These are phyloP conservation scores for Phalacrocorax carbo DNA, from an alignment of 2,113 vertebrate genomes.

Conservation along the genomic window DNA sequence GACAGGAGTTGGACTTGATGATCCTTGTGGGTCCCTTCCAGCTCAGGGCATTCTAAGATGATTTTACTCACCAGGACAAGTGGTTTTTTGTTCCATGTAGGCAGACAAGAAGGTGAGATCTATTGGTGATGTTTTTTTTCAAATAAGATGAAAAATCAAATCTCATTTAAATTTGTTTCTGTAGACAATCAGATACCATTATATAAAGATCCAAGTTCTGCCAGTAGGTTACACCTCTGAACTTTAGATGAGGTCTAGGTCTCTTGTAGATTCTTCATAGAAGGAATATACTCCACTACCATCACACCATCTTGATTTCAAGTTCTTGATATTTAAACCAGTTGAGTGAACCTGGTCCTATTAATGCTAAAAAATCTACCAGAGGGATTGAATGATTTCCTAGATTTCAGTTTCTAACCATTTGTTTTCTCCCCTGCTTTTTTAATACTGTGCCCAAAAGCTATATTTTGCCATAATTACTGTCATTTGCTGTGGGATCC, in stretches of 20 bases:
- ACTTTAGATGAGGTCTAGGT: not conserved
- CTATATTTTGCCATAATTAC: not conserved
- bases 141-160: not conserved
- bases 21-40: too few relatives aligned
- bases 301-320: not conserved
- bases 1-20: too few relatives aligned
- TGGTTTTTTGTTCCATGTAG: not conserved
- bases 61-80: not conserved
- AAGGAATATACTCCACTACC: not conserved
- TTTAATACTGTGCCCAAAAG: not conserved
- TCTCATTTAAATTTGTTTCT: not conserved
- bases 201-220: not conserved
- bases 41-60: too few relatives aligned
- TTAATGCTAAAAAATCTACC: not conserved
- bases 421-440: not conserved
- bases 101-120: not conserved
- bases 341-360: not conserved
- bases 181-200: not conserved
- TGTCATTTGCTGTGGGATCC: conserved; percentile 9
- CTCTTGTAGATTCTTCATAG: not conserved
- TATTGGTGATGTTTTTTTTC: not conserved
- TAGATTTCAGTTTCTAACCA: not conserved
- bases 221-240: not conserved
- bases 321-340: not conserved
- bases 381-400: not conserved